Base-by-base conservation (phyloP, 2,797 vertebrate genomes). In the Acropternis orthonyx region DNA sequence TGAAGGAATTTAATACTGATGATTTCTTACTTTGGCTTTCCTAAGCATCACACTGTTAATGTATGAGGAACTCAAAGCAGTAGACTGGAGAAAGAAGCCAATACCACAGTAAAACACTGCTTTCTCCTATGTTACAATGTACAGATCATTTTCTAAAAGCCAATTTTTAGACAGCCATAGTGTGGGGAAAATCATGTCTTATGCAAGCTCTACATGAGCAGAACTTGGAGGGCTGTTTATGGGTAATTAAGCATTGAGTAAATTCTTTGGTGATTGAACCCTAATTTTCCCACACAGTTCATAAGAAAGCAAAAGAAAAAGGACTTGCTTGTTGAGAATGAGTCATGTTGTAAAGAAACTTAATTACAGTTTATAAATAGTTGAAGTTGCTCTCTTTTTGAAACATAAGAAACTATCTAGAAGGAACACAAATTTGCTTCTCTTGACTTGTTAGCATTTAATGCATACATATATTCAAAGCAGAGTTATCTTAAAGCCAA, bases 311-410 rank as follows among this genome's bases (percentile, higher is more conserved):
- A 80, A 91, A 93, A 95, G 90, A 96, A 95, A 95, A 96, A 91
- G 69, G 87, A 95, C 92, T 94, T 91, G 85, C 95, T 93, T 93
- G 89, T 91, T 91, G 88, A 94, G 95, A 89, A 95, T 96, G 95
- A 96, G 95, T 96, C 95, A 96, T 44, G 67, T 73, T 87, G 88
- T 59, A 95, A 96, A 95, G 96, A 96, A 93, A 96, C 76, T 95
- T 96, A 97, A 96, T 94, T 96, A 92, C 76, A 91, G 88, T 92
- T 96, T 96, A 97, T 96, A 96, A 97, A 95, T 94, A 95, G 94
- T 93, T 83, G 87, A 92, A 96, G 94, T 84, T 95, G 94, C 83
- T 96, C 95, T 96, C 91, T 95, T 96, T 95, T 90, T 88, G 67
- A 94, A 93, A 88, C 26, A 2, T 44, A 96, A 88, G 82, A 96